Evolutionary conservation across 2,113 vertebrate genomes (phyloP).

Genomic region (Meleagris gallopavo): DNA sequence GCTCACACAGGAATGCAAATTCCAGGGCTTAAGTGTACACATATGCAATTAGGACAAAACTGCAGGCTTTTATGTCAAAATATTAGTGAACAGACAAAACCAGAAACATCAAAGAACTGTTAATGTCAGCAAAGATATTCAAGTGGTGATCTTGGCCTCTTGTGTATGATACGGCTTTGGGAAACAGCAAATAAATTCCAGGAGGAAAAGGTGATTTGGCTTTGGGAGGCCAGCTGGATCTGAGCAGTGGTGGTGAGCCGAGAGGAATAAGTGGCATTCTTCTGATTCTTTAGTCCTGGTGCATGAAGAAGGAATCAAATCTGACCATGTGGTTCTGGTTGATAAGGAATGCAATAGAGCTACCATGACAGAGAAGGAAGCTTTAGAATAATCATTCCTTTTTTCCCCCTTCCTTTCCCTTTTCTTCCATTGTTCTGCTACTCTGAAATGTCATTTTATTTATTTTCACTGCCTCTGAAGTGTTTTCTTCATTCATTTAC

Average conservation of each 20-base stretch:
- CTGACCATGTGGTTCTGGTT: not conserved
- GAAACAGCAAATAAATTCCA: not conserved
- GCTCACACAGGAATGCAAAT: not conserved
- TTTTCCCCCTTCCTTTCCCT: not conserved
- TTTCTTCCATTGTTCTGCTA: not conserved
- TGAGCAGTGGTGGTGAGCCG: not conserved
- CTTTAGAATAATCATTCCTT: not conserved
- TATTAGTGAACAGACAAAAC: not conserved
- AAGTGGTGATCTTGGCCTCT: not conserved
- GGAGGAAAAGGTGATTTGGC: not conserved
- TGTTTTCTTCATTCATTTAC: not conserved
- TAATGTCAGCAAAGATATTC: not conserved
- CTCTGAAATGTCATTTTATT: not conserved
- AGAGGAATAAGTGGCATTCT: not conserved
- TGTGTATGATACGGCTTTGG: not conserved
- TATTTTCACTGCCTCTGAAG: not conserved
- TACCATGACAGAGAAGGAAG: not conserved
- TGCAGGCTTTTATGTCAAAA: not conserved
- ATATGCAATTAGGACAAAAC: rapidly evolving
- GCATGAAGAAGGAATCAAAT: not conserved
- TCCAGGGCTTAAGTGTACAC: not conserved
- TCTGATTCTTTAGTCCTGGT: not conserved
- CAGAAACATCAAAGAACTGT: not conserved
- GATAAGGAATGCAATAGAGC: not conserved
- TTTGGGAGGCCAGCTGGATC: not conserved